These are phyloP conservation scores for Podotricha telesiphe DNA, from an alignment of 2,888 invertebrate genomes.

Conservation along the genomic window DNA sequence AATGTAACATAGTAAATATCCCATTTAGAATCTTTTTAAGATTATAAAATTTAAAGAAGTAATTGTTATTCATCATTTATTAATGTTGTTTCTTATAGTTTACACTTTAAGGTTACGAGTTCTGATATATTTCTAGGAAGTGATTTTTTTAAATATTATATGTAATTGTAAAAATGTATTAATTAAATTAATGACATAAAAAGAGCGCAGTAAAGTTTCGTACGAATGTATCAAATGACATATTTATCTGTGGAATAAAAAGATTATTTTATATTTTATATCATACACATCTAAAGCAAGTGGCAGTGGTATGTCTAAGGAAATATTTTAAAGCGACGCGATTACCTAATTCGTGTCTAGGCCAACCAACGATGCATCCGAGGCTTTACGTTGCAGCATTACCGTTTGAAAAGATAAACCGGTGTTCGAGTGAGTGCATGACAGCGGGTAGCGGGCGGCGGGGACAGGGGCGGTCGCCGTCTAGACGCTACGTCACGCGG, in stretches of 20 bases:
- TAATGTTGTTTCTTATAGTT: too few species aligned
- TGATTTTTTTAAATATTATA: too few species aligned
- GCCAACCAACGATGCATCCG: slow-evolving; percentile 48
- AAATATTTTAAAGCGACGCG: slow-evolving; percentile 33
- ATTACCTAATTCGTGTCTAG: slow-evolving; percentile 45
- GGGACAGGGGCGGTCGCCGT: slow-evolving; percentile 64
- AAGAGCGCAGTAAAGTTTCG: too few species aligned
- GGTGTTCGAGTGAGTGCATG: slow-evolving; percentile 79
- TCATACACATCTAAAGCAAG: neutral
- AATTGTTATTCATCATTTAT: neutral
- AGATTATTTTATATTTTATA: neutral
- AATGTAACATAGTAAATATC: neutral
- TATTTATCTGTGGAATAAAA: neutral
- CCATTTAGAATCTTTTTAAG: too few species aligned
- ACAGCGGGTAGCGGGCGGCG: slow-evolving; percentile 55
- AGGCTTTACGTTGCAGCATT: slow-evolving; percentile 69
- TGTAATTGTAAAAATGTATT: too few species aligned
- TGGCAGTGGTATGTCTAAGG: slow-evolving; percentile 4
- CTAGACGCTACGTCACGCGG: slow-evolving; percentile 85
- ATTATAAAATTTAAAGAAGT: neutral
- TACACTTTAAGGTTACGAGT: neutral
- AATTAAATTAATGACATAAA: too few species aligned
- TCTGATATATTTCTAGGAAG: neutral
- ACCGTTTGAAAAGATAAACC: slow-evolving; percentile 80
- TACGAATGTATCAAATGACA: neutral